Evolutionary conservation across 2,113 vertebrate genomes (phyloP), one percentile per base, ranked within the genome.

Genomic region (Neogobius melanostomus): DNA sequence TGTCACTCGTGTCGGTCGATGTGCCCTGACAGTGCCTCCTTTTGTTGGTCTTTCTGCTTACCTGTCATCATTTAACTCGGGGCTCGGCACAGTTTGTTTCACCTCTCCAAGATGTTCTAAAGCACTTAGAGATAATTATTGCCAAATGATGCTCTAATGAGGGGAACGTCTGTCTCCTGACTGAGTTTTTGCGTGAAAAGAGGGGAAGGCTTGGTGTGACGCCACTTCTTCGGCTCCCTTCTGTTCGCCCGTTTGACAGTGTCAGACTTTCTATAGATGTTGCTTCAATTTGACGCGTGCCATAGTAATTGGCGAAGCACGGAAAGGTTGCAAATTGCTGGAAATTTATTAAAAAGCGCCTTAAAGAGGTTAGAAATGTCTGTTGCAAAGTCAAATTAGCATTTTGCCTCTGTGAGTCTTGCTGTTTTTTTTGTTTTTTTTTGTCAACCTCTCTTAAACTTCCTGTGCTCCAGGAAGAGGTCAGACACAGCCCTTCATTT

Each of bases 71-170:
- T 82, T 81, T 83, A 71, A 77, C 63, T 65, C 16, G 21, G 11
- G 64, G 71, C 80, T 80, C 72, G 64, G 79, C 80, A 76, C 77
- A 85, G 77, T 91, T 90, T 90, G 82, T 86, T 87, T 81, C 76
- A 89, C 77, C 75, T 77, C 80, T 79, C 66, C 60, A 60, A 80
- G 80, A 84, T 86, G 84, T 87, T 85, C 85, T 63, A 87, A 84
- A 90, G 88, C 92, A 93, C 91, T 92, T 91, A 91, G 83, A 88
- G 81, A 83, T 90, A 93, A 93, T 92, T 90, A 89, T 89, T 90
- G 69, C 79, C 78, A 90, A 88, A 90, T 91, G 80, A 90, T 83
- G 75, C 71, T 80, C 81, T 85, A 87, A 86, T 82, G 82, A 89
- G 74, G 70, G 84, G 64, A 87, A 85, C 82, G 85, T 83, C 82